These are phyloP conservation scores for Mustela lutreola DNA, from an alignment of 2,113 vertebrate genomes.

Conservation along the genomic window DNA sequence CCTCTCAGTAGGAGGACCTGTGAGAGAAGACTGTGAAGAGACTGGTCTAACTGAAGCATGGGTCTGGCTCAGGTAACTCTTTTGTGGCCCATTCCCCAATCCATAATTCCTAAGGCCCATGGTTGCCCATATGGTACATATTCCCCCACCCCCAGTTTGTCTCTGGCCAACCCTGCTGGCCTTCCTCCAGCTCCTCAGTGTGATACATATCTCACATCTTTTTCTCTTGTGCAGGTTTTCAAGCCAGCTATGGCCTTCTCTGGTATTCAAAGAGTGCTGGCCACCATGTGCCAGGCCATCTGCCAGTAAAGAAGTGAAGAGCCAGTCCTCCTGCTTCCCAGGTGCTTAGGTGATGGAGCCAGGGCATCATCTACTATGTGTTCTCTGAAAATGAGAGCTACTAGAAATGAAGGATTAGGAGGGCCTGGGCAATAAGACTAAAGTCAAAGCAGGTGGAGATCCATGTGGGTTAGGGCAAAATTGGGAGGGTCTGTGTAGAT, in stretches of 20 bases:
- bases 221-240: not conserved
- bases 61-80: not conserved
- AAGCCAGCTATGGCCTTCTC: not conserved
- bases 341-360: not conserved
- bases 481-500: not conserved
- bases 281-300: not conserved
- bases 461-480: not conserved
- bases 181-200: not conserved
- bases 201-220: not conserved
- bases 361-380: accelerated
- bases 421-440: not conserved
- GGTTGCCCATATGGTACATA: not conserved
- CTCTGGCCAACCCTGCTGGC: not conserved
- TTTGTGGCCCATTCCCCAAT: not conserved
- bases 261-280: not conserved
- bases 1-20: not conserved
- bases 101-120: too few species aligned
- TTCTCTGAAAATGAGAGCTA: not conserved
- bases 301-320: not conserved
- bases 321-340: not conserved
- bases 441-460: not conserved
- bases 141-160: too few species aligned
- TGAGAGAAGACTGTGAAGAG: not conserved
- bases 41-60: not conserved
- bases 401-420: not conserved